Percentiles rank a stretch among this genome's conserved stretches.
phyloP scores from a whole-genome alignment of 2,888 invertebrate genomes.

The Oscheius sp. region DNA sequence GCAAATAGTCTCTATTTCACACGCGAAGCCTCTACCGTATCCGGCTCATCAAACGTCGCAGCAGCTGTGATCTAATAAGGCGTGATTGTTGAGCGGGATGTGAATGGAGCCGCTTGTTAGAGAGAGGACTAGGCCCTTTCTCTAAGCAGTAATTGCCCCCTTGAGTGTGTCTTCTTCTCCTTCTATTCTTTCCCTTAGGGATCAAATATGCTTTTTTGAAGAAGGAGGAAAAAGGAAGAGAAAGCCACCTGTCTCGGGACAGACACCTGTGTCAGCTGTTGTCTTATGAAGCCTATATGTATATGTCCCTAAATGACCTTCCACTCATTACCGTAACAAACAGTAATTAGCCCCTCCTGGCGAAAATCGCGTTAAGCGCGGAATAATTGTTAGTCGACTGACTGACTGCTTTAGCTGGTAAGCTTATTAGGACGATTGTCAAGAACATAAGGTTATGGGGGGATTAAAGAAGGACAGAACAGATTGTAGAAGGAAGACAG shows the following conservation, averaged over 20 bases:
- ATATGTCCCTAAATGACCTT: slow-evolving; percentile 23
- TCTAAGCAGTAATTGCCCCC: slow-evolving; percentile 26
- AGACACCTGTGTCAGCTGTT: slow-evolving; percentile 18
- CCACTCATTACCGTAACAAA: slow-evolving; percentile 28
- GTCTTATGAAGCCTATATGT: too few relatives aligned
- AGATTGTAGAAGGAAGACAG: too few relatives aligned
- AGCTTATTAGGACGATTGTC: slow-evolving; percentile 12
- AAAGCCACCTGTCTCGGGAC: slow-evolving; percentile 26
- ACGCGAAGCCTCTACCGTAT: slow-evolving; percentile 8
- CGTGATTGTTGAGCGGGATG: slow-evolving; percentile 29
- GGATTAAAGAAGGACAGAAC: not conserved
- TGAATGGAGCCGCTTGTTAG: slow-evolving; percentile 32
- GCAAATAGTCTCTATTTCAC: slow-evolving; percentile 19
- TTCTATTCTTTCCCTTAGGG: too few relatives aligned
- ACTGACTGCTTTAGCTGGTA: too few relatives aligned
- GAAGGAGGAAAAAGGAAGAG: too few relatives aligned
- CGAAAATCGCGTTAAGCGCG: slow-evolving; percentile 22
- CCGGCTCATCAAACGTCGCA: slow-evolving; percentile 28
- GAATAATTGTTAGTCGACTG: slow-evolving; percentile 19
- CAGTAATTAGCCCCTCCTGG: slow-evolving; percentile 26
- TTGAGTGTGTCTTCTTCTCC: slow-evolving; percentile 12
- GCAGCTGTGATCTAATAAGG: slow-evolving; percentile 32
- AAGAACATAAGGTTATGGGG: slow-evolving; percentile 14
- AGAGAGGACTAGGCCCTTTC: not conserved
- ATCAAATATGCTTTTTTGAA: too few relatives aligned